phyloP scores from a whole-genome alignment of 2,888 invertebrate genomes.

The Brachyptera risi region DNA sequence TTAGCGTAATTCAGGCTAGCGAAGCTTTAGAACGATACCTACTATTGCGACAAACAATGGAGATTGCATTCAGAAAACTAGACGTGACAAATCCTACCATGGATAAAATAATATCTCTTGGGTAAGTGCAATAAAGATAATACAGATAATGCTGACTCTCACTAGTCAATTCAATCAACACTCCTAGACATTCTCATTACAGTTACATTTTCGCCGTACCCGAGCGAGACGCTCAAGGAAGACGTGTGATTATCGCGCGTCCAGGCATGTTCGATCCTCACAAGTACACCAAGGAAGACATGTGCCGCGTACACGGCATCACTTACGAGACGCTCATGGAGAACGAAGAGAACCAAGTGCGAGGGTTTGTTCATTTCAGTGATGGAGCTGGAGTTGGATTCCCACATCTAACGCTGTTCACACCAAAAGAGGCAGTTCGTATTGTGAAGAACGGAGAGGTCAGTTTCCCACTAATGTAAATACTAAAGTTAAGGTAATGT shows the following conservation, averaged over 20 bases:
- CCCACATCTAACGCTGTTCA: slow-evolving; percentile 43
- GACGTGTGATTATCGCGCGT: slow-evolving; percentile 42
- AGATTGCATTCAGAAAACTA: slow-evolving; percentile 41
- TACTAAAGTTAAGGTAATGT: too few relatives aligned
- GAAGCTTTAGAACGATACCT: slow-evolving; percentile 44
- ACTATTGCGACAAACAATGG: slow-evolving; percentile 41
- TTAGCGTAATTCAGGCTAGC: slow-evolving; percentile 40
- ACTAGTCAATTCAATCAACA: too few relatives aligned
- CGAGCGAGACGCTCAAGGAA: slow-evolving; percentile 41
- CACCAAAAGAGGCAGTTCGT: slow-evolving; percentile 57
- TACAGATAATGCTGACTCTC: too few relatives aligned
- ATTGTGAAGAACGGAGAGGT: slow-evolving; percentile 80
- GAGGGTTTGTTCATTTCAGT: slow-evolving; percentile 44
- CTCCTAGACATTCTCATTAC: too few relatives aligned
- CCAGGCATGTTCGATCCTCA: slow-evolving; percentile 42
- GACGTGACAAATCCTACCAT: slow-evolving; percentile 41
- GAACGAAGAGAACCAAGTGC: slow-evolving; percentile 44
- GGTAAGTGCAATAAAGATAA: slow-evolving; percentile 38
- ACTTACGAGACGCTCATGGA: slow-evolving; percentile 43
- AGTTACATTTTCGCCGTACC: slow-evolving; percentile 44
- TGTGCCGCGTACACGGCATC: slow-evolving; percentile 42
- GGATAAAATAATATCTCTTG: slow-evolving; percentile 40
- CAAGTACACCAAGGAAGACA: slow-evolving; percentile 41
- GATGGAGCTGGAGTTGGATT: slow-evolving; percentile 43
- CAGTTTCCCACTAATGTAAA: too few relatives aligned